Evolutionary conservation across 2,113 vertebrate genomes (phyloP).

Genomic region (Myrmecophaga tridactyla): DNA sequence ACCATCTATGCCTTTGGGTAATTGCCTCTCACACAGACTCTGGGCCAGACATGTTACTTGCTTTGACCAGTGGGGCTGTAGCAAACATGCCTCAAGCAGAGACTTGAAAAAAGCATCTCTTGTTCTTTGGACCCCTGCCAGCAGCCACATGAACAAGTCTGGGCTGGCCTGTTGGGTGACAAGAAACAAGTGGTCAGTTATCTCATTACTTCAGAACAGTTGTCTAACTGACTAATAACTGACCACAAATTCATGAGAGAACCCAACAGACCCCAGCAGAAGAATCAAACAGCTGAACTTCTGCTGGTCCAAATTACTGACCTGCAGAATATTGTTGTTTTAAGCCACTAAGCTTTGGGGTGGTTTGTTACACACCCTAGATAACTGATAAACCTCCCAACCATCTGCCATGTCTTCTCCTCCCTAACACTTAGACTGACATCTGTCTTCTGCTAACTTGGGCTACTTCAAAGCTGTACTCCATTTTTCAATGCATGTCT

Average conservation of each 20-base stretch:
- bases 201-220: background rate
- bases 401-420: background rate
- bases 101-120: background rate
- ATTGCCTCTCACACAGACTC: background rate
- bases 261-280: background rate
- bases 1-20: too few species aligned
- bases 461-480: background rate
- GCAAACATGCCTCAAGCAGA: background rate
- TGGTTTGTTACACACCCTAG: background rate
- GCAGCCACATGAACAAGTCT: background rate
- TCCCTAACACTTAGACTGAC: background rate
- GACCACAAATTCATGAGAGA: background rate
- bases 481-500: background rate
- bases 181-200: background rate
- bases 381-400: background rate
- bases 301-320: background rate
- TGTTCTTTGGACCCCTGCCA: background rate
- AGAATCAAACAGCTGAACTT: background rate
- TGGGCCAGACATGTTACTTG: background rate
- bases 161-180: background rate
- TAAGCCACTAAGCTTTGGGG: background rate
- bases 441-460: background rate
- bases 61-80: background rate
- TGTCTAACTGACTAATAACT: background rate
- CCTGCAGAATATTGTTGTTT: background rate